A percentile compares a stretch with the other conserved stretches of the same genome.
phyloP scores from a whole-genome alignment of 2,888 invertebrate species.

The Gymnosoma rotundatum region DNA sequence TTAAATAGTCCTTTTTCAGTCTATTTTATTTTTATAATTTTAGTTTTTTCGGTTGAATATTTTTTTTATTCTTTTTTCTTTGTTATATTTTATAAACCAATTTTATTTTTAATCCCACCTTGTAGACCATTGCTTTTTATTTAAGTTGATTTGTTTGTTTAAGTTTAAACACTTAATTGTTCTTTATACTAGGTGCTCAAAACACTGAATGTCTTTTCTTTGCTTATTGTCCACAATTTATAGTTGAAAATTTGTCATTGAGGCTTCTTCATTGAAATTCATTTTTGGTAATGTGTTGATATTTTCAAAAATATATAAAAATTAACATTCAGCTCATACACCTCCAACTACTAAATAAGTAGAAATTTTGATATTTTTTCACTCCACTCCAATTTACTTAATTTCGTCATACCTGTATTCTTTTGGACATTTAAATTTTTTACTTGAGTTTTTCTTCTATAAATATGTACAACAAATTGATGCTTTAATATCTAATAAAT shows the following conservation, averaged over 20 bases:
- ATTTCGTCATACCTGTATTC: slow-evolving; percentile 42
- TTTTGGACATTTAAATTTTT: slow-evolving; percentile 8
- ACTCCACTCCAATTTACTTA: neutral
- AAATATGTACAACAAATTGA: slow-evolving; percentile 22
- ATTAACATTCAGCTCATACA: slow-evolving; percentile 66
- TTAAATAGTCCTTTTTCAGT: no score
- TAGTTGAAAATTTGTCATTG: slow-evolving; percentile 77
- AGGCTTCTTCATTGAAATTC: slow-evolving; percentile 79
- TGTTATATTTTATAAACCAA: neutral
- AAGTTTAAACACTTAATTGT: slow-evolving; percentile 65
- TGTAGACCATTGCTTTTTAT: slow-evolving; percentile 74
- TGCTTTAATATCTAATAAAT: no score
- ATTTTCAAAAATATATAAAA: slow-evolving; percentile 33
- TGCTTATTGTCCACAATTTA: slow-evolving; percentile 74
- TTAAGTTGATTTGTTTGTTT: slow-evolving; percentile 48
- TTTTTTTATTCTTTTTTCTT: slow-evolving; percentile 8
- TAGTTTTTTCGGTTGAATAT: neutral
- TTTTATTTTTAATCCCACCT: slow-evolving; percentile 71
- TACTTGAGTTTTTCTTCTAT: no score
- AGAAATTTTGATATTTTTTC: slow-evolving; percentile 28
- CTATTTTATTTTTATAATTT: neutral
- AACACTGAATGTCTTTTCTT: slow-evolving; percentile 77
- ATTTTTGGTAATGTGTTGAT: slow-evolving; percentile 72
- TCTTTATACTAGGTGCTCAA: slow-evolving; percentile 72
- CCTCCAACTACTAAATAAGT: slow-evolving; percentile 1